Conservation (phyloP, 1,140 invertebrate genomes). For the Steinernema feltiae region DNA sequence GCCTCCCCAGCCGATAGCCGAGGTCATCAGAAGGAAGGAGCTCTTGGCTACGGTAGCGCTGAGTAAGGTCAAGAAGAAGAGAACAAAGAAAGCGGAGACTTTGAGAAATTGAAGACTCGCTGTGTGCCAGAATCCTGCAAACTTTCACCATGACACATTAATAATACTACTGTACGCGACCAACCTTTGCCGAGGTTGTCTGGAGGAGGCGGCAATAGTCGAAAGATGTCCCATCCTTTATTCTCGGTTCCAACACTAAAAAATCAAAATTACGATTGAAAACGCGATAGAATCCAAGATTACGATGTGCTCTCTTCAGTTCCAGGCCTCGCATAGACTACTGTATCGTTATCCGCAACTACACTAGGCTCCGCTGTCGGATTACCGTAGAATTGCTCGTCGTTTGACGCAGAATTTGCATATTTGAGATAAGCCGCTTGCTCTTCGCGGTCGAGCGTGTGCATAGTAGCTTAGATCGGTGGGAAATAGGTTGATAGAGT, state of each 20-base stretch:
- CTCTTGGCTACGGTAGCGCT: slow-evolving; percentile 51
- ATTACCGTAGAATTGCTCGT: neutral
- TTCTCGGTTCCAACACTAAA: slow-evolving; percentile 39
- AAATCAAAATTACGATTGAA: neutral
- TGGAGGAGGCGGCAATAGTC: slow-evolving; percentile 45
- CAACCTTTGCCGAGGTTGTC: slow-evolving; percentile 47
- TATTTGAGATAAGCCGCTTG: slow-evolving; percentile 3
- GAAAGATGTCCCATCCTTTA: slow-evolving; percentile 51
- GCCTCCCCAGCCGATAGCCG: slow-evolving; percentile 51
- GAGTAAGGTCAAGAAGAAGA: slow-evolving; percentile 48
- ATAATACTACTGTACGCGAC: neutral
- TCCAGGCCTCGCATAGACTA: neutral
- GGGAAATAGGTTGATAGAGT: too few relatives aligned
- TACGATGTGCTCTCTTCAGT: slow-evolving; percentile 7
- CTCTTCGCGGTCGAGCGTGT: neutral
- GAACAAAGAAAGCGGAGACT: slow-evolving; percentile 48
- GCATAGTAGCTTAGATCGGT: too few relatives aligned
- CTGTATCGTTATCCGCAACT: neutral
- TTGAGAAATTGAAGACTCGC: slow-evolving; percentile 50
- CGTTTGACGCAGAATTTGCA: neutral
- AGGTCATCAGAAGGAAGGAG: slow-evolving; percentile 49
- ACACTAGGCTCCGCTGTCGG: neutral
- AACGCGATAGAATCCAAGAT: too few relatives aligned
- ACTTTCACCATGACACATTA: too few relatives aligned
- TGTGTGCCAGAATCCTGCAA: slow-evolving; percentile 52